A percentile compares a stretch with the other conserved stretches of the same genome.
Conservation (phyloP, 2,888 invertebrate genomes). For the Sarcophaga carnaria region DNA sequence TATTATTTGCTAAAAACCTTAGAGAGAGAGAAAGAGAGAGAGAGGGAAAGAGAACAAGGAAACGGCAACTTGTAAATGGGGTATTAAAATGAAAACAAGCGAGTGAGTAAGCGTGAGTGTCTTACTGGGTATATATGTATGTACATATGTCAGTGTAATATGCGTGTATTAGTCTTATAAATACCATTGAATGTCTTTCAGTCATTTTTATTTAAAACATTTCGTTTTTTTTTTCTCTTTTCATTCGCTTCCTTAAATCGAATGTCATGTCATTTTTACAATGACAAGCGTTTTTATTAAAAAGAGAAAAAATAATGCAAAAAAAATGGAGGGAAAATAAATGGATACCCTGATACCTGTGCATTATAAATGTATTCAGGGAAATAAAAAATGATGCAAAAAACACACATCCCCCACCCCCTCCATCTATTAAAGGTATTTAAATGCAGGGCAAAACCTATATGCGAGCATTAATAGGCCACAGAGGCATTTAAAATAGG, state of each 20-base stretch:
- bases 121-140: not conserved
- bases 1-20: not conserved
- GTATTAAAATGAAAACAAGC: too few relatives aligned
- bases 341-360: not conserved
- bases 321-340: not conserved
- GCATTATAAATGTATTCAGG: not conserved
- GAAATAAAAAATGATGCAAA: not conserved
- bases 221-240: not conserved
- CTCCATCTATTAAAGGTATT: not conserved
- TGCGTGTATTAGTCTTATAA: conserved; percentile 3
- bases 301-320: not conserved
- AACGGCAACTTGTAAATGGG: not conserved
- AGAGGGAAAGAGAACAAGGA: not conserved
- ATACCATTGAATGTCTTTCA: not conserved
- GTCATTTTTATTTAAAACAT: not conserved
- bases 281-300: not conserved
- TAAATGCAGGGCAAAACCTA: not conserved
- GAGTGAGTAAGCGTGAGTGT: not conserved
- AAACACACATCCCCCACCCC: not conserved
- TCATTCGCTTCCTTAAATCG: not conserved
- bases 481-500: too few relatives aligned
- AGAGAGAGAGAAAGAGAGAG: too few relatives aligned
- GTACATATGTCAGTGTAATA: not conserved
- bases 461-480: not conserved
- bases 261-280: conserved; percentile 1